Evolutionary conservation across 2,797 vertebrate species (phyloP).

Genomic region (Chaetodon trifasciatus): DNA sequence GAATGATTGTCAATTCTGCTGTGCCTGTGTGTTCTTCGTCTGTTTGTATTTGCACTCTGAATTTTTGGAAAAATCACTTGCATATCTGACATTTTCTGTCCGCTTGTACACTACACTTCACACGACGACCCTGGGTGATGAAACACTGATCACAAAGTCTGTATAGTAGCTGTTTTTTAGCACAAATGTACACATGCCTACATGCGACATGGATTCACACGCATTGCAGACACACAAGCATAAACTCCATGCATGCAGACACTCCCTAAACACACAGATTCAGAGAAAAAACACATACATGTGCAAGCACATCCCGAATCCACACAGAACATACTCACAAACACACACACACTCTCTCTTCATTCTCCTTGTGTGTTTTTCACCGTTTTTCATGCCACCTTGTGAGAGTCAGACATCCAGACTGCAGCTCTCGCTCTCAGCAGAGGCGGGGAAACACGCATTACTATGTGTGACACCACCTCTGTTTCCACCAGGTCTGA

Average conservation of each 20-base stretch:
- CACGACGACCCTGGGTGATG: constrained; percentile 31
- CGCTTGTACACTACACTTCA: constrained; percentile 59
- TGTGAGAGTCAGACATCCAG: constrained; percentile 59
- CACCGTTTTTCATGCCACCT: constrained; percentile 55
- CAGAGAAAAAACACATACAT: constrained; percentile 8
- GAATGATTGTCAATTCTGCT: constrained; percentile 83
- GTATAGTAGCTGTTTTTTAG: constrained; percentile 74
- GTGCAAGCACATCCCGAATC: constrained; percentile 32
- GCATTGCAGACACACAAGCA: constrained; percentile 11
- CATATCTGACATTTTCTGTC: constrained; percentile 73
- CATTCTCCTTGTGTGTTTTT: constrained; percentile 65
- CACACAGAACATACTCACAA: constrained; percentile 13
- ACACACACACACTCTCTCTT: constrained; percentile 19
- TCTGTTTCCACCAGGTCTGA: constrained; percentile 79
- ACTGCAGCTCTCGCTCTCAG: constrained; percentile 68
- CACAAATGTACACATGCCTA: constrained; percentile 54
- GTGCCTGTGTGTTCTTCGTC: constrained; percentile 82
- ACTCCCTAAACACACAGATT: constrained; percentile 6
- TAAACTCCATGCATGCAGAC: constrained; percentile 13
- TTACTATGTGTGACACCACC: constrained; percentile 78
- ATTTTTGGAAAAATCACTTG: constrained; percentile 66
- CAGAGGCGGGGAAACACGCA: constrained; percentile 22
- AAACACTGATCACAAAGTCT: constrained; percentile 70
- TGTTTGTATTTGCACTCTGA: constrained; percentile 83
- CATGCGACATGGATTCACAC: constrained; percentile 15